phyloP scores from a whole-genome alignment of 2,113 vertebrate genomes.

The zebrafish (Danio rerio) region DNA sequence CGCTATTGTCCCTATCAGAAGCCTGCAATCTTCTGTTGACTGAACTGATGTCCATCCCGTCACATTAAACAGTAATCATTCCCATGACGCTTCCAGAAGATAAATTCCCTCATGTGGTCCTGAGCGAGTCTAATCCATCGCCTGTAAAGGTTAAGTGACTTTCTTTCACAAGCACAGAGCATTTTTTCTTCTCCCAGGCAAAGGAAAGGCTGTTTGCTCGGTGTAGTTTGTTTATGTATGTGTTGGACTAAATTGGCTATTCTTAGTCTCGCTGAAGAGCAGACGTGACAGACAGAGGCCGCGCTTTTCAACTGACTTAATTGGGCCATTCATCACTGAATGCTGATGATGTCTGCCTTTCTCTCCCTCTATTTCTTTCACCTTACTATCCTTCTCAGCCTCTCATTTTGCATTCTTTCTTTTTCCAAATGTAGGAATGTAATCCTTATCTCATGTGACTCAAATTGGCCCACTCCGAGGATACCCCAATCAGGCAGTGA shows the following conservation, averaged over 20 bases:
- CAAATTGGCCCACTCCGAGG: not conserved
- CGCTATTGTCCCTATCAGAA: not conserved
- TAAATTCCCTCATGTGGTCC: constrained; percentile 18
- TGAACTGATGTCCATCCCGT: constrained; percentile 21
- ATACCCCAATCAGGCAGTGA: not conserved
- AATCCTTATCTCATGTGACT: constrained; percentile 3
- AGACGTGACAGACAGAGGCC: constrained; percentile 26
- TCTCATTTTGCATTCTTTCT: not conserved
- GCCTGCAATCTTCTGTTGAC: not conserved
- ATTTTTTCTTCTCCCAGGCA: not conserved
- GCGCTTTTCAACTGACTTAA: constrained; percentile 58
- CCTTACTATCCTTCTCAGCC: not conserved
- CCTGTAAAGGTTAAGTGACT: constrained; percentile 49
- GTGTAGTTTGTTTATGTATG: constrained; percentile 32
- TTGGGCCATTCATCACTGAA: constrained; percentile 56
- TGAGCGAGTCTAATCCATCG: constrained; percentile 32
- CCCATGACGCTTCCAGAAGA: constrained; percentile 35
- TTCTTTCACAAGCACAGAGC: constrained; percentile 7
- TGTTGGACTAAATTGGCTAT: constrained; percentile 45
- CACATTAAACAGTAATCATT: constrained; percentile 28
- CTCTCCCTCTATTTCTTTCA: not conserved
- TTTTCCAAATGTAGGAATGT: not conserved
- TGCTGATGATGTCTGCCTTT: constrained; percentile 48
- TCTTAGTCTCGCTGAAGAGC: constrained; percentile 39
- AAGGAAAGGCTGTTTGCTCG: not conserved